phyloP scores from a whole-genome alignment of 2,797 vertebrate genomes.

The Triplophysa yarkandensis region DNA sequence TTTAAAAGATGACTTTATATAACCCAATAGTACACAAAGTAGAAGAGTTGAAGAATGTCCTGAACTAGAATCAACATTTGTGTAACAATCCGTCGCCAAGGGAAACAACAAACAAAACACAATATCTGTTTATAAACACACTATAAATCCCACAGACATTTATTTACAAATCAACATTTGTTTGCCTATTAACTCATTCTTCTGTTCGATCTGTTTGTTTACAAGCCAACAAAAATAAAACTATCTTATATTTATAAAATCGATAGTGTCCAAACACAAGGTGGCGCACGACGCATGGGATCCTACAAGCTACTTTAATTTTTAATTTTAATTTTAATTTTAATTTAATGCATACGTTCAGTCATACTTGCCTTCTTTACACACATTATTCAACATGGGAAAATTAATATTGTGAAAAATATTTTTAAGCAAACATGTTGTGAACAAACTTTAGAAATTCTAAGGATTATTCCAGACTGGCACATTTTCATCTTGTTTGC shows the following conservation, averaged over 20 bases:
- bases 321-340: too few species aligned
- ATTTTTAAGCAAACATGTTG: too few species aligned
- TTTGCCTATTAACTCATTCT: background rate
- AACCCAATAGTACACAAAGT: background rate
- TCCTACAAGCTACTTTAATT: too few species aligned
- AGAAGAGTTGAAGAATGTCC: background rate
- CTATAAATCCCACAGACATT: background rate
- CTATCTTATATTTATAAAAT: background rate
- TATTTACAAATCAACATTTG: background rate
- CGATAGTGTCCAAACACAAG: conserved; percentile 35
- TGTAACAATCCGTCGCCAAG: conserved; percentile 10
- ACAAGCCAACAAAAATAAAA: background rate
- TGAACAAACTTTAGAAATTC: too few species aligned
- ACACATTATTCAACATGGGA: too few species aligned
- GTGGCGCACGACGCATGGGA: conserved; percentile 49
- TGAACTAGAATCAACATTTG: background rate
- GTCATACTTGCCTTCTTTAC: too few species aligned
- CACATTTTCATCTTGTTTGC: too few species aligned
- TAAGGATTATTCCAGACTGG: too few species aligned
- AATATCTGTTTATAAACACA: background rate
- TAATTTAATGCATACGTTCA: too few species aligned
- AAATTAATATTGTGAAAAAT: too few species aligned
- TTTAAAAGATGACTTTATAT: background rate
- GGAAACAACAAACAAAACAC: conserved; percentile 23
- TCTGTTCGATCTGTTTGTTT: background rate